Conservation (phyloP, 2,888 invertebrate species). For the Lasioglossum malachurum region DNA sequence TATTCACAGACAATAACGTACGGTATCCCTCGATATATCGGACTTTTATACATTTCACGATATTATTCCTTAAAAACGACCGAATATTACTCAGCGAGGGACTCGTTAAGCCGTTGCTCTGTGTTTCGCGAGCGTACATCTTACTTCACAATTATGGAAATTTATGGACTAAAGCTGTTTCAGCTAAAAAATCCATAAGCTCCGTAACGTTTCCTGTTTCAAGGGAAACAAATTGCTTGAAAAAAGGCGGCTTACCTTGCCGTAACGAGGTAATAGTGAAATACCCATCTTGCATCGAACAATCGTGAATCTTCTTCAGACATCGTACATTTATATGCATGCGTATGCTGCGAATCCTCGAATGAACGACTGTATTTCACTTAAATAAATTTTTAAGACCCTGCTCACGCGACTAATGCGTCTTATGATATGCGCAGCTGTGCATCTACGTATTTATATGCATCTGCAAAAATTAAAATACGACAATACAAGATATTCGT, state of each 20-base stretch:
- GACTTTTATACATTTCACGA: background rate
- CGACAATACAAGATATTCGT: background rate
- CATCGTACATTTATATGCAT: background rate
- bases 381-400: background rate
- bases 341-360: background rate
- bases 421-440: background rate
- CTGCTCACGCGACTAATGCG: background rate
- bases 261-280: constrained; percentile 8
- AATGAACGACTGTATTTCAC: background rate
- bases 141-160: constrained; percentile 31
- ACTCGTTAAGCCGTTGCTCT: background rate
- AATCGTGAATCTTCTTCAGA: constrained; percentile 1
- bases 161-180: constrained; percentile 21
- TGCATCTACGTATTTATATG: too few species aligned
- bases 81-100: background rate
- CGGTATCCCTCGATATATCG: background rate
- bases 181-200: constrained; percentile 18
- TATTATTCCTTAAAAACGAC: background rate
- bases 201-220: constrained; percentile 1
- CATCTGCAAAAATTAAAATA: background rate
- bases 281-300: background rate
- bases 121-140: background rate
- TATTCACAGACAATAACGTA: background rate
- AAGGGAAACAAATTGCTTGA: background rate
- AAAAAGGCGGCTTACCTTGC: background rate